Conservation (phyloP, 1,140 invertebrate species). For the Stenopsyche tienmushanensis region DNA sequence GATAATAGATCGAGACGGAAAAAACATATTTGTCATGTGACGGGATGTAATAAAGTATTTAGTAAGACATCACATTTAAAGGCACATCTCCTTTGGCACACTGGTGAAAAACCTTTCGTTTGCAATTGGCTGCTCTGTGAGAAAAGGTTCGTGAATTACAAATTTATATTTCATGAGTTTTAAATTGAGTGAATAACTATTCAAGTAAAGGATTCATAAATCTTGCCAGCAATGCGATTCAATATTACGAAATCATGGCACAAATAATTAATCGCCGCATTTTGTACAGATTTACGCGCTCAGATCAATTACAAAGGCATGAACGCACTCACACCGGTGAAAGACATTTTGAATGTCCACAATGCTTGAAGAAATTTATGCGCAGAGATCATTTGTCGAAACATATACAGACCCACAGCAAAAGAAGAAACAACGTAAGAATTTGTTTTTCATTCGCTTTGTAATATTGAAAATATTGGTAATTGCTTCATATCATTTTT, state of each 20-base stretch:
- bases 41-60: slow-evolving; percentile 96
- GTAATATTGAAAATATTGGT: no score
- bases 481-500: no score
- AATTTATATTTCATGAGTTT: no score
- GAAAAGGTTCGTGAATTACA: slow-evolving; percentile 53
- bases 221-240: no score
- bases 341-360: slow-evolving; percentile 80
- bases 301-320: slow-evolving; percentile 93
- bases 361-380: slow-evolving; percentile 87
- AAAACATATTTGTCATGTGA: slow-evolving; percentile 94
- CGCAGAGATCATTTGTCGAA: slow-evolving; percentile 85
- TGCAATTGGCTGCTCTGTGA: slow-evolving; percentile 61
- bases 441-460: no score
- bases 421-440: slow-evolving; percentile 68
- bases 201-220: no score
- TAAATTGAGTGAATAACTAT: no score
- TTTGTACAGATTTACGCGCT: slow-evolving; percentile 89
- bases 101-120: slow-evolving; percentile 65
- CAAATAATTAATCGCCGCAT: no score
- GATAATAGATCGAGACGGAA: slow-evolving; percentile 64
- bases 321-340: slow-evolving; percentile 87
- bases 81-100: slow-evolving; percentile 92
- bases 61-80: slow-evolving; percentile 94
- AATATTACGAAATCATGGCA: no score
- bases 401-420: slow-evolving; percentile 83